Evolutionary conservation across 1,140 invertebrate species (phyloP).

Genomic region (Leucophenga varia): DNA sequence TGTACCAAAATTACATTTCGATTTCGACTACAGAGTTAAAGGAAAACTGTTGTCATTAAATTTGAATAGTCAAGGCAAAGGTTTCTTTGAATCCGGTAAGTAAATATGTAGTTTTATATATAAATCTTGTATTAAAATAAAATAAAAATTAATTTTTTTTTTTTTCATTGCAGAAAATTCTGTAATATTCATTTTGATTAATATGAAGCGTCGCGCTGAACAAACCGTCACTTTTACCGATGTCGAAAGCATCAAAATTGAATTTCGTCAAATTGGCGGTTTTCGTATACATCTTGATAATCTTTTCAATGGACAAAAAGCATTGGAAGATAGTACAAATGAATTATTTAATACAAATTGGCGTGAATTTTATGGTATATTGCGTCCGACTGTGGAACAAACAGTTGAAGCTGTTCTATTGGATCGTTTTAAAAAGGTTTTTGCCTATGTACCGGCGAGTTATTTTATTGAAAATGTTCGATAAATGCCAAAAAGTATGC

Average conservation of each 20-base stretch:
- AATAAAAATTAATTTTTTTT: neutral
- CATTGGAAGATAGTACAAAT: slow-evolving; percentile 63
- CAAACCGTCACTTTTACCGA: slow-evolving; percentile 64
- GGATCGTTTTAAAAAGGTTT: slow-evolving; percentile 63
- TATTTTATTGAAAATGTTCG: slow-evolving; percentile 25
- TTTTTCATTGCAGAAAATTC: slow-evolving; percentile 58
- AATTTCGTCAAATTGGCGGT: slow-evolving; percentile 32
- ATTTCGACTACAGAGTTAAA: slow-evolving; percentile 69
- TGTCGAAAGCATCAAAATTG: slow-evolving; percentile 52
- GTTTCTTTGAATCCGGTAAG: slow-evolving; percentile 68
- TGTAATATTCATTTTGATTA: slow-evolving; percentile 61
- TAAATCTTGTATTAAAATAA: neutral
- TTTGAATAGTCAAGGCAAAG: slow-evolving; percentile 65
- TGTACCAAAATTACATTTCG: slow-evolving; percentile 65
- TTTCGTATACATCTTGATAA: slow-evolving; percentile 34
- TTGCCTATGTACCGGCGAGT: slow-evolving; percentile 63
- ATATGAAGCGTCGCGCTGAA: slow-evolving; percentile 61
- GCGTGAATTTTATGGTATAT: slow-evolving; percentile 63
- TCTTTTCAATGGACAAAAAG: slow-evolving; percentile 22
- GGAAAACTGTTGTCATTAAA: slow-evolving; percentile 69
- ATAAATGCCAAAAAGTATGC: too few relatives aligned
- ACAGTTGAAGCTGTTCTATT: slow-evolving; percentile 66
- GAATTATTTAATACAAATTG: slow-evolving; percentile 67
- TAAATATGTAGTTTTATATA: slow-evolving; percentile 7
- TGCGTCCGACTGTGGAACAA: slow-evolving; percentile 64